Conservation (phyloP, 1,140 invertebrate genomes). For the Zaprionus taronus region DNA sequence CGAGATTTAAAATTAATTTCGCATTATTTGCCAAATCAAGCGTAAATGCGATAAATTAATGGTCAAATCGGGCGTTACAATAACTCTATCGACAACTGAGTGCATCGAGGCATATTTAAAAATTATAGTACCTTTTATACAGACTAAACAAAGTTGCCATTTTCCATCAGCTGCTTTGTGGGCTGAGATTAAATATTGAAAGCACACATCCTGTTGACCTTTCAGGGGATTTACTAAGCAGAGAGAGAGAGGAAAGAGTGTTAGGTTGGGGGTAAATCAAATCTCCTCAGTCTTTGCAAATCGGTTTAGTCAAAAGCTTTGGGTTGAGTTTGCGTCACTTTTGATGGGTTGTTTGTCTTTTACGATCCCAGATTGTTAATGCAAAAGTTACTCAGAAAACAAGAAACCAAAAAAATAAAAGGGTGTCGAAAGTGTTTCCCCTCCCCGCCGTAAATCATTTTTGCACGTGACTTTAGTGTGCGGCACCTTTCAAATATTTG, state of each 20-base stretch:
- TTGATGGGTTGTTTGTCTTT: conserved; percentile 63
- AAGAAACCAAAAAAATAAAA: conserved; percentile 30
- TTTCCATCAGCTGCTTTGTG: not conserved
- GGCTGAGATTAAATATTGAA: conserved; percentile 33
- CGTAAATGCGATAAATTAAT: conserved; percentile 78
- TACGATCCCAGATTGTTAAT: conserved; percentile 65
- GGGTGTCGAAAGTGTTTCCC: conserved; percentile 58
- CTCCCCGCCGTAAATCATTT: conserved; percentile 54
- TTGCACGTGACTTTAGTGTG: conserved; percentile 36
- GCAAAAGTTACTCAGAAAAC: conserved; percentile 48
- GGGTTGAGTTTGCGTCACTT: conserved; percentile 33
- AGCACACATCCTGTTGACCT: conserved; percentile 5
- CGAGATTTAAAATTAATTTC: conserved; percentile 72
- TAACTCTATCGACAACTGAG: conserved; percentile 10
- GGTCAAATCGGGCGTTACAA: conserved; percentile 44
- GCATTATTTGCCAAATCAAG: conserved; percentile 71
- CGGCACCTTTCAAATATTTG: conserved; percentile 67
- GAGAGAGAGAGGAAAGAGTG: not conserved
- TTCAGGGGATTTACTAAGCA: conserved; percentile 51
- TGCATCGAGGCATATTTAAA: conserved; percentile 16
- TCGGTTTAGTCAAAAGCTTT: conserved; percentile 61
- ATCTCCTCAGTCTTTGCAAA: conserved; percentile 42
- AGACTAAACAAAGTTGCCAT: conserved; percentile 3
- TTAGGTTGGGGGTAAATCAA: conserved; percentile 43
- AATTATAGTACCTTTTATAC: conserved; percentile 22